phyloP scores from a whole-genome alignment of 2,888 invertebrate genomes.

The Microdon myrmicae region DNA sequence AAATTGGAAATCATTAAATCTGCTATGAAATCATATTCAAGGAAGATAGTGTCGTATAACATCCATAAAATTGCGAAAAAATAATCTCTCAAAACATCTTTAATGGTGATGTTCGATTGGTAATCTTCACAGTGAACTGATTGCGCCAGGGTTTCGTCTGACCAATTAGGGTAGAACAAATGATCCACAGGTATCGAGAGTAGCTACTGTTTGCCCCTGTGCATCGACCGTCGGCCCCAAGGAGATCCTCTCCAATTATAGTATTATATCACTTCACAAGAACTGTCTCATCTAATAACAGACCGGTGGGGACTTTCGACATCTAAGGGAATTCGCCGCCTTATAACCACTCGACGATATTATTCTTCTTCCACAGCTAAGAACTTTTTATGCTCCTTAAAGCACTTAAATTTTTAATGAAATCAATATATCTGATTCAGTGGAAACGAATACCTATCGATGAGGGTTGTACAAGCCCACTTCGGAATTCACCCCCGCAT shows the following conservation, averaged over 20 bases:
- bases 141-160: too few species aligned
- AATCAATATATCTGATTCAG: not conserved
- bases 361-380: conserved; percentile 12
- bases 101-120: too few species aligned
- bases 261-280: conserved; percentile 38
- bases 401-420: conserved; percentile 34
- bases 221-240: conserved; percentile 41
- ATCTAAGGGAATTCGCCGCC: conserved; percentile 5
- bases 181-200: conserved; percentile 40
- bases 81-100: too few species aligned
- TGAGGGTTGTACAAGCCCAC: conserved; percentile 29
- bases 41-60: too few species aligned
- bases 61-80: too few species aligned
- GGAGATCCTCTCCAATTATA: conserved; percentile 44
- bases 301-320: conserved; percentile 30
- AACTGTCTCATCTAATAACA: conserved; percentile 42
- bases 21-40: too few species aligned
- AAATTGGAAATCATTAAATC: too few species aligned
- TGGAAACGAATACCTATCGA: conserved; percentile 10
- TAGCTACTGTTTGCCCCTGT: conserved; percentile 30
- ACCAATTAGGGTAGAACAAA: conserved; percentile 39
- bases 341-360: too few species aligned
- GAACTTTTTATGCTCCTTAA: not conserved
- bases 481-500: conserved; percentile 47
- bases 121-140: too few species aligned